Percentiles rank a stretch among this genome's conserved stretches.
Conservation (phyloP, 2,888 invertebrate species). For the Tenthredo distinguenda region DNA sequence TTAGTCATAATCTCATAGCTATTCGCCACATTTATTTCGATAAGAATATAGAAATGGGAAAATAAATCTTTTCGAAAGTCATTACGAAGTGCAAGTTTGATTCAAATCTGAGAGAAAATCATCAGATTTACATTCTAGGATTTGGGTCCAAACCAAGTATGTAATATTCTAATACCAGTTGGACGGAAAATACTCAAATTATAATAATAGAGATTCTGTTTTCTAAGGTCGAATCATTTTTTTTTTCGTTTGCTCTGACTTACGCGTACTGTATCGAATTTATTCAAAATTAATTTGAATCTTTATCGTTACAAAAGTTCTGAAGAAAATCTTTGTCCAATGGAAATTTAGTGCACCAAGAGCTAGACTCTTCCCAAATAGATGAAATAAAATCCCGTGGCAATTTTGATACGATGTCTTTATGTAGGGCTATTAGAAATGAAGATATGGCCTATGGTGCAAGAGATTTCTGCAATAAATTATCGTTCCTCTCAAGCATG, state of each 20-base stretch:
- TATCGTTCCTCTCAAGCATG: too few species aligned
- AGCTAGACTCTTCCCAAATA: not conserved
- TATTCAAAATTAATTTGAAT: not conserved
- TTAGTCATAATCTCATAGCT: too few species aligned
- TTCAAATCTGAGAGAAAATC: not conserved
- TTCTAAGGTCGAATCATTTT: not conserved
- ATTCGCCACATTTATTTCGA: not conserved
- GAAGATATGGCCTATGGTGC: not conserved
- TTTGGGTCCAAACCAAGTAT: not conserved
- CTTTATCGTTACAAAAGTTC: not conserved
- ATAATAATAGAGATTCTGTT: not conserved
- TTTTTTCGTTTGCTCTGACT: not conserved
- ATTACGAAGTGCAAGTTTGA: not conserved
- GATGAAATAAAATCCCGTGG: not conserved
- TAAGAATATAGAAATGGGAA: not conserved
- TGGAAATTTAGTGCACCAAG: not conserved
- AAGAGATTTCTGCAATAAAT: not conserved
- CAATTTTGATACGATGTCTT: not conserved
- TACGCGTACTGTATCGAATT: too few species aligned
- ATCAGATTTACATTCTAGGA: not conserved
- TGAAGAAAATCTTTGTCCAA: not conserved
- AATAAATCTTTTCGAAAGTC: not conserved
- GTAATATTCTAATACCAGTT: not conserved
- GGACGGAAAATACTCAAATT: not conserved
- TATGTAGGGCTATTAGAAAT: not conserved